These are phyloP conservation scores for Eurystomus gularis DNA, from an alignment of 2,113 vertebrate species.

Conservation along the genomic window DNA sequence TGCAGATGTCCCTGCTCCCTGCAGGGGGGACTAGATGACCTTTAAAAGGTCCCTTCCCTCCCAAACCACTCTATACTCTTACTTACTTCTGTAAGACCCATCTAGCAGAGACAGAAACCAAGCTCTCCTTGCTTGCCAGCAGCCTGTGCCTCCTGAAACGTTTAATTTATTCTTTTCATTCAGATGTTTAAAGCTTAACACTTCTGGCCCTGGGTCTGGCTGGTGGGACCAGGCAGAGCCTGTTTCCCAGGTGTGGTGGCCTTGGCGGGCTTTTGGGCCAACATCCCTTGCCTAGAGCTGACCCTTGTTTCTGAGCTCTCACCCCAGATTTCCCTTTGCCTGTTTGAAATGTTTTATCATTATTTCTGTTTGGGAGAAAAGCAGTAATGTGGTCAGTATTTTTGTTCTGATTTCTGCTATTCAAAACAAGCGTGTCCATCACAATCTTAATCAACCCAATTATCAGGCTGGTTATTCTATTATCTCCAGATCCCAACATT, in stretches of 20 bases:
- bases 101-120: neutral
- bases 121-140: neutral
- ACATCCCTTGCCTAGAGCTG: neutral
- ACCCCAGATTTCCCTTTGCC: neutral
- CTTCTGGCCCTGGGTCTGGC: neutral
- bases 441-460: neutral
- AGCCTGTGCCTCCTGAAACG: neutral
- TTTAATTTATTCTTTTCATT: neutral
- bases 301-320: neutral
- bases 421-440: neutral
- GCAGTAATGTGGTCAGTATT: neutral
- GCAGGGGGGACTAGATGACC: neutral
- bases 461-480: constrained; percentile 3
- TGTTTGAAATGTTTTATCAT: neutral
- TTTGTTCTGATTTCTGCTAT: neutral
- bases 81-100: neutral
- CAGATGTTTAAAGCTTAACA: neutral
- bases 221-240: neutral
- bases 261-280: rapidly evolving
- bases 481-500: constrained; percentile 2
- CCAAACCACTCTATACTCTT: neutral
- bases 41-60: neutral
- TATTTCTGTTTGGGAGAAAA: neutral
- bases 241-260: neutral
- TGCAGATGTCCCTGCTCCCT: neutral